A percentile compares a stretch with the other conserved stretches of the same genome.
Evolutionary conservation across 2,113 vertebrate genomes (phyloP).

Genomic region (Agelaius tricolor): DNA sequence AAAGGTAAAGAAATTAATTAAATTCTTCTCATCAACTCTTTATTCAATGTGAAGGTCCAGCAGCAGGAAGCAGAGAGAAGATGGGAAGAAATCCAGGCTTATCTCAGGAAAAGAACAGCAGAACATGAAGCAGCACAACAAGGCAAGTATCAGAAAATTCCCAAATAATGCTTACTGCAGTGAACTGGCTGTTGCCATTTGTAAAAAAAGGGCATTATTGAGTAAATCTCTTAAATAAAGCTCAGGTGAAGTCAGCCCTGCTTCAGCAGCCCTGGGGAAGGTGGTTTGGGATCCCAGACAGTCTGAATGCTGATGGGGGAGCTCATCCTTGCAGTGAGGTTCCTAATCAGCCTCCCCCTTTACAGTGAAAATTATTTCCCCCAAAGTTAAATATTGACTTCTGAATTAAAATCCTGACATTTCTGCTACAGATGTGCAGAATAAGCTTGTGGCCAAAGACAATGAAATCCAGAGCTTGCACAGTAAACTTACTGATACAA

Average conservation of each 20-base stretch:
- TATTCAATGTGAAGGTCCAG: slow-evolving; percentile 80
- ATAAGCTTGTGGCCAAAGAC: slow-evolving; percentile 87
- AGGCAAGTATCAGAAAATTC: slow-evolving; percentile 69
- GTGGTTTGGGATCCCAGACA: neutral
- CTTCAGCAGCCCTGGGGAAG: neutral
- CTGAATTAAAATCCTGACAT: slow-evolving; percentile 14
- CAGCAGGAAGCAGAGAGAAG: slow-evolving; percentile 91
- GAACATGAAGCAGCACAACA: slow-evolving; percentile 88
- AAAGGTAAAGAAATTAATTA: neutral
- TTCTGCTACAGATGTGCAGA: slow-evolving; percentile 87
- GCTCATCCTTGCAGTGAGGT: neutral
- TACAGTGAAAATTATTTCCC: neutral
- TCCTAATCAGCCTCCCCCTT: neutral
- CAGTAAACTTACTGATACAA: slow-evolving; percentile 89
- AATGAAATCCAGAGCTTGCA: slow-evolving; percentile 93
- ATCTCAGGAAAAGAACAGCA: slow-evolving; percentile 86
- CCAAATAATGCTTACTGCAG: neutral
- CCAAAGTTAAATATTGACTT: neutral
- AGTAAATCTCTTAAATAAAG: neutral
- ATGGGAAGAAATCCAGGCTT: slow-evolving; percentile 94
- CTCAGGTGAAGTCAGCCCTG: neutral
- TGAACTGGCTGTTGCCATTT: neutral
- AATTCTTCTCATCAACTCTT: neutral
- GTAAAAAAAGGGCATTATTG: neutral
- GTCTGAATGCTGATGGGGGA: neutral